Evolutionary conservation across 1,140 invertebrate species (phyloP).

Genomic region (Drosophila simulans): DNA sequence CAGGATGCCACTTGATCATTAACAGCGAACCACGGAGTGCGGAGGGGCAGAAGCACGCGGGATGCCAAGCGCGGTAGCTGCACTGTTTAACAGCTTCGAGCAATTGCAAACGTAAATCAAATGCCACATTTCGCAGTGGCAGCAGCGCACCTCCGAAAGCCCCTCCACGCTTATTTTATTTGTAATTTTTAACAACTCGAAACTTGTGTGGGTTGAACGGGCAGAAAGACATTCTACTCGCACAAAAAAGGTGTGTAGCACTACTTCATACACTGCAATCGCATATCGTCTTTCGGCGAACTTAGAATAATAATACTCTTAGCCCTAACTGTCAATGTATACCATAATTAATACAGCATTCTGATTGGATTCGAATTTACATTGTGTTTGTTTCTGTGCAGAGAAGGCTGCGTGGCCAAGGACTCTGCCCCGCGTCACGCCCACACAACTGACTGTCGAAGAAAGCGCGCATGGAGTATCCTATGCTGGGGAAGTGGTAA

Average conservation of each 20-base stretch:
- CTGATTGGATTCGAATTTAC: no score
- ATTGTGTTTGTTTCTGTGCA: neutral
- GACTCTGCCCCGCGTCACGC: neutral
- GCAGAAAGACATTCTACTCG: neutral
- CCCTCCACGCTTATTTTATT: slow-evolving; percentile 58
- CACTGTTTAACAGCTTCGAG: slow-evolving; percentile 63
- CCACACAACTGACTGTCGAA: neutral
- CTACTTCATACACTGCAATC: no score
- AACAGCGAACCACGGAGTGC: slow-evolving; percentile 26
- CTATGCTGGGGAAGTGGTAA: neutral
- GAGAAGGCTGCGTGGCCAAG: neutral
- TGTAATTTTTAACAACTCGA: slow-evolving; percentile 56
- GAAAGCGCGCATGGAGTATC: neutral
- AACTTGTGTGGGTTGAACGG: slow-evolving; percentile 13
- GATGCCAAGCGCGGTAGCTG: slow-evolving; percentile 1
- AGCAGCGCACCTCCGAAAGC: slow-evolving; percentile 4
- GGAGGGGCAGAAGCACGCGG: neutral
- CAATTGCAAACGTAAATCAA: slow-evolving; percentile 76
- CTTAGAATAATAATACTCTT: no score
- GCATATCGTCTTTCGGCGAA: no score
- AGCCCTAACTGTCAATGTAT: no score
- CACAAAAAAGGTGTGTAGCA: neutral
- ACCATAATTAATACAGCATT: no score
- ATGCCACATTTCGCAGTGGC: slow-evolving; percentile 65
- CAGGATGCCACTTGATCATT: slow-evolving; percentile 53